phyloP scores from a whole-genome alignment of 2,113 vertebrate genomes.

The Athene cunicularia region DNA sequence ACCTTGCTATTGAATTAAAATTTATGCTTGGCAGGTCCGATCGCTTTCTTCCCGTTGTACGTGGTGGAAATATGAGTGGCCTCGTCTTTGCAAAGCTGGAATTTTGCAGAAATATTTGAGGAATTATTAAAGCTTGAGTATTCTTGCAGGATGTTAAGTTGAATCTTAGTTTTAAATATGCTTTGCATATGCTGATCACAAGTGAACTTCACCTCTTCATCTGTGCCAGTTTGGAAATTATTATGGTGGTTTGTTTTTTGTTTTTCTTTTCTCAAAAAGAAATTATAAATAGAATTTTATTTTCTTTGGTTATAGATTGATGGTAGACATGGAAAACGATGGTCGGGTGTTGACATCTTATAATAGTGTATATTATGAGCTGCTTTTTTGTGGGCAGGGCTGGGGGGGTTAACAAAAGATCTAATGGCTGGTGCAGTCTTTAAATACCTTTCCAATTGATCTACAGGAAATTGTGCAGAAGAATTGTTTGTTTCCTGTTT shows the following conservation, averaged over 20 bases:
- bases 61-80: accelerated
- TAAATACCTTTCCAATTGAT: slow-evolving; percentile 73
- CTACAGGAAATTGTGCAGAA: slow-evolving; percentile 71
- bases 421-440: slow-evolving; percentile 32
- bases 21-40: accelerated
- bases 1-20: accelerated
- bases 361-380: neutral
- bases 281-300: neutral
- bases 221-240: neutral
- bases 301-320: neutral
- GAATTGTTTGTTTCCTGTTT: slow-evolving; percentile 72
- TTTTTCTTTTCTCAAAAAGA: neutral
- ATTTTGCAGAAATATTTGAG: neutral
- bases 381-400: neutral
- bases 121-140: neutral
- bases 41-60: accelerated
- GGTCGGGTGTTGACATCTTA: neutral
- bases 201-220: neutral
- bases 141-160: neutral
- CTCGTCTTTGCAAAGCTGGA: neutral
- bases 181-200: neutral
- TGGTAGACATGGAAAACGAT: neutral
- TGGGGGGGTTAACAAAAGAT: slow-evolving; percentile 1
- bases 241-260: neutral
- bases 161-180: neutral